Base-by-base conservation (phyloP, 2,113 vertebrate species). In the Poeciliopsis occidentalis region DNA sequence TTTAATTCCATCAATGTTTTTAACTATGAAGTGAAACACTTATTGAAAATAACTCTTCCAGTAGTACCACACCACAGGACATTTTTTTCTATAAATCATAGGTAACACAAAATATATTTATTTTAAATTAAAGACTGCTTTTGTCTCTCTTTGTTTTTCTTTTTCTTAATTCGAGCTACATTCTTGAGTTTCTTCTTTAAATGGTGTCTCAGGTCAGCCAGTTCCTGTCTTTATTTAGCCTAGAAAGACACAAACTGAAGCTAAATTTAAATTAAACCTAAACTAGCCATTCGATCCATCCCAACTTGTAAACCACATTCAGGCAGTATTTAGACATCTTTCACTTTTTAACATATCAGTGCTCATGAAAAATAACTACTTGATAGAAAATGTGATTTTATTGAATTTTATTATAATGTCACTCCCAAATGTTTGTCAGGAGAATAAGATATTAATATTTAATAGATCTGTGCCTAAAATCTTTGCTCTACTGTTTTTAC, bases 401-500 rank as follows among this genome's bases (percentile, higher is more conserved):
- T 8, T 51, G 15, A 51, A 51, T 51, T 51, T 51, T 22, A 51
- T 41, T 41, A 41, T 41, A 41, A 41, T 41, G 39, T 15, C 39
- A 41, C 39, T 41, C 39, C 39, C 44, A 47, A 47, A 47, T 19
- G 19, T 47, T 47, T 57, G 19, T n/a, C 51, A 24, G 22, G 22
- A 57, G 8, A 11, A 64, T 31, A 32, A 64, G 62, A 32, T 47
- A 11, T 60, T 34, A 64, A 34, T 63, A 4, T 81, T 69, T 88
- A 81, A 39, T 62, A 77, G 73, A 67, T 65, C 62, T 74, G 69
- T 68, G 75, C 69, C 27, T 66, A 37, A 83, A 86, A 83, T 85
- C 75, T 83, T 83, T 78, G 68, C 78, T 72, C 75, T 79, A 44
- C 3, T 86, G 89, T 84, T 79, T 90, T 66, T 75, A 73, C 71